Base-by-base conservation (phyloP, 1,140 invertebrate genomes). In the Euglossa dilemma region DNA sequence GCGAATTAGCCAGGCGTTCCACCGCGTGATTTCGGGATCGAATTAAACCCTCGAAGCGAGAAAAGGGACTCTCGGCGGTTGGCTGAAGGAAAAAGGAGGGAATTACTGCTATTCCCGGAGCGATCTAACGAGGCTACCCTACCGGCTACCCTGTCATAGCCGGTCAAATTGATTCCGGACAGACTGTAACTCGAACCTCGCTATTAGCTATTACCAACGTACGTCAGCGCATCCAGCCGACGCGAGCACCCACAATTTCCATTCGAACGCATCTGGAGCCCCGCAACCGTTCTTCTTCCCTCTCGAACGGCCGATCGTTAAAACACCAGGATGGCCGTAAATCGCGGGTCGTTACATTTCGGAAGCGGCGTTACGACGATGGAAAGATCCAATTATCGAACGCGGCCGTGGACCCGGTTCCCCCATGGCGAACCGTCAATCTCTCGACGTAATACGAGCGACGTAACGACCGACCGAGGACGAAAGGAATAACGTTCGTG, bases 331-430 rank as follows among this genome's bases (percentile, higher is more conserved):
- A 45, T 12, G 75, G 28, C 72, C 85, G 85, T 87, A 87, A 84
- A 87, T 87, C 76, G 67, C 20, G 47, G 67, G 70, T 80, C 81
- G 85, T 87, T 87, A 87, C 71, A 67, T 80, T 84, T 77, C 66
- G 85, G 36, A 36, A 47, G 56, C 64, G 52, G 56, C 72, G 71
- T 78, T 23, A 43, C 50, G 57, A 25, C 50, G 47, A 23, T 67
- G 72, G 59, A 84, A 80, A 36, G 85, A 69, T 87, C 78, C 86
- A 87, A 87, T 87, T 87, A 87, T 80, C 81, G 79, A 61, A 70
- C 72, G 36, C 54, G 18, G 52, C 66, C 45, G 64, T 36, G 36
- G 16, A 47, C 28, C 54, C 43, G 47, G n/a, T 74, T 8, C 73
- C 56, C 59, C 57, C 57, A 36, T 25, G 67, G n/a, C 52, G 52